Base-by-base conservation (phyloP, 2,888 invertebrate genomes). In the Drosophila mulleri region DNA sequence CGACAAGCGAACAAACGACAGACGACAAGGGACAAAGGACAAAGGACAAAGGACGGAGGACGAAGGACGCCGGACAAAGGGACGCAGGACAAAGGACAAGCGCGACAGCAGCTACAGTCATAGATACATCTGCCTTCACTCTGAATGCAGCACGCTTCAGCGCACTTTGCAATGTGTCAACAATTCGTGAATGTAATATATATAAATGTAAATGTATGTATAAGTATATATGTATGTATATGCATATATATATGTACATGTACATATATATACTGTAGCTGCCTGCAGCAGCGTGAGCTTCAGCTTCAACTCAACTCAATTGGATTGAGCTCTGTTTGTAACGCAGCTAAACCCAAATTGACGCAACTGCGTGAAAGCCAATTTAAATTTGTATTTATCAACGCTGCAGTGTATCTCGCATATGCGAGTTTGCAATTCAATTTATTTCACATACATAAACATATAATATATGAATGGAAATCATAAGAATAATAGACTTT, bases 131-230 rank as follows among this genome's bases (percentile, higher is more conserved):
- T 67, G 67, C 59, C 39, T 67, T 71, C 64, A 37, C 57, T 39
- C 41, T 81, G 83, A 83, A 81, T 80, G 88, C 63, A 60, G 9
- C 82, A 84, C 72, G 82, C 84, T 64, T 78, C 76, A 81, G 79
- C 65, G 87, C 79, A 76, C 71, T 73, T 72, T 81, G 87, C 79
- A 86, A 83, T 86, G 75, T 83, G 89, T 83, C 80, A 69, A 73
- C 75, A 80, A 39, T 71, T 69, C 59, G 61, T 54, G 68, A 80
- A 79, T 76, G 23, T 42, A 45, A 45, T 59, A 65, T 83, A 54
- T 54, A 26, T 35, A 20, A 18, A 35, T 35, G 14, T 20, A 14
- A 16, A 16, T 37, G 26, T 53, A 23, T 26, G 16, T 35, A 9
- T 20, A 20, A 6, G 7, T 37, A 39, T 39, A 37, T 39, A 16